phyloP scores from a whole-genome alignment of 2,113 vertebrate species.

The Elaphurus davidianus region DNA sequence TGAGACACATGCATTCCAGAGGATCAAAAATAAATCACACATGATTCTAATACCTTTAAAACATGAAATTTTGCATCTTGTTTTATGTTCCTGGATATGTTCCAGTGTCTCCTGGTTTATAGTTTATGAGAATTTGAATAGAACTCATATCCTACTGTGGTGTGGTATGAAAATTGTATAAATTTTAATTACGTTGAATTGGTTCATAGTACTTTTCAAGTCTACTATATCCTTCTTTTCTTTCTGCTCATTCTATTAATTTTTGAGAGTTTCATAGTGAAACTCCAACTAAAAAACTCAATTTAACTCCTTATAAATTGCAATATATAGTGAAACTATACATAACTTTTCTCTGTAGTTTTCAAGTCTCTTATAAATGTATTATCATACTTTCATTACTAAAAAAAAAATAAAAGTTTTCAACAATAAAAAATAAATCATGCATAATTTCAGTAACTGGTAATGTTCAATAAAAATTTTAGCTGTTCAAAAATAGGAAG shows the following conservation, averaged over 20 bases:
- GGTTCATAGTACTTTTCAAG: not conserved
- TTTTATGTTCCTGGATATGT: not conserved
- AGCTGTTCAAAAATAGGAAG: not conserved
- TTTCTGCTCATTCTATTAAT: not conserved
- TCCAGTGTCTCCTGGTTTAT: not conserved
- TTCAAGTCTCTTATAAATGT: not conserved
- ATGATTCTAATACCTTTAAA: not conserved
- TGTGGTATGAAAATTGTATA: not conserved
- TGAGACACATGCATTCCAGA: not conserved
- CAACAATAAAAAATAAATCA: not conserved
- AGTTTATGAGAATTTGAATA: not conserved
- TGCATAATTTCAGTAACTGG: not conserved
- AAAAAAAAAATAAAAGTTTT: not conserved
- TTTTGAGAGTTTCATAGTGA: not conserved
- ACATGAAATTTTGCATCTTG: not conserved
- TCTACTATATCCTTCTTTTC: not conserved
- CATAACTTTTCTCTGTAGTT: not conserved
- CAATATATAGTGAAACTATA: not conserved
- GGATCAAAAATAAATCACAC: not conserved
- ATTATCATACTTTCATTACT: not conserved
- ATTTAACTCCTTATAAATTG: not conserved
- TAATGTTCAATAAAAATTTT: not conserved
- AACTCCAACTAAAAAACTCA: not conserved
- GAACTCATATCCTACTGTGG: not conserved
- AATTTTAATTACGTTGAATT: not conserved